These are phyloP conservation scores for Eupithecia dodoneata DNA, from an alignment of 2,888 invertebrate genomes.

Conservation along the genomic window DNA sequence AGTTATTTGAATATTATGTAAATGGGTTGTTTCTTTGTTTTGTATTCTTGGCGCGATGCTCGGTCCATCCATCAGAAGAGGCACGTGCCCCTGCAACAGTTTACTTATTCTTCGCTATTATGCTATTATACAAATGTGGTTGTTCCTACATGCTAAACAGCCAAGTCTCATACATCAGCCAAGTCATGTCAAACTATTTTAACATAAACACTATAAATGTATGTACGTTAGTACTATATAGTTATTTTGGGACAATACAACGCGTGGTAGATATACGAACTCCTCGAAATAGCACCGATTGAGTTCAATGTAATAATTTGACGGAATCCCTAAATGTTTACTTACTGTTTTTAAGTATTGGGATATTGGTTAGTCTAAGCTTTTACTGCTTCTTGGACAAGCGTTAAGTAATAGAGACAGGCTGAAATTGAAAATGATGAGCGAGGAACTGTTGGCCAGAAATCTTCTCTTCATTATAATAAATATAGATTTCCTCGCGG, in stretches of 20 bases:
- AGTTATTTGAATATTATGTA: conserved; percentile 76
- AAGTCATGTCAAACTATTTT: neutral
- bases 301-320: neutral
- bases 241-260: too few relatives aligned
- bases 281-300: neutral
- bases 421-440: neutral
- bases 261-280: neutral
- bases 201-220: too few relatives aligned
- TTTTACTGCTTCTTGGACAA: neutral
- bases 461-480: neutral
- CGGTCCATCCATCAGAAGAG: conserved; percentile 51
- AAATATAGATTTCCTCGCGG: conserved; percentile 28
- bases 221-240: too few relatives aligned
- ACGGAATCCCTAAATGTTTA: too few relatives aligned
- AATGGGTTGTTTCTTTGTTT: conserved; percentile 59
- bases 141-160: neutral
- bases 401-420: neutral
- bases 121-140: neutral
- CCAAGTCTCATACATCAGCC: neutral
- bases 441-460: neutral
- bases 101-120: conserved; percentile 1
- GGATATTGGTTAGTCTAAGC: neutral
- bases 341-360: neutral
- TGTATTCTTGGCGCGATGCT: conserved; percentile 56
- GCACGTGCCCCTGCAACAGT: conserved; percentile 22